Evolutionary conservation across 2,113 vertebrate genomes (phyloP).

Genomic region (Aplodontia rufa): DNA sequence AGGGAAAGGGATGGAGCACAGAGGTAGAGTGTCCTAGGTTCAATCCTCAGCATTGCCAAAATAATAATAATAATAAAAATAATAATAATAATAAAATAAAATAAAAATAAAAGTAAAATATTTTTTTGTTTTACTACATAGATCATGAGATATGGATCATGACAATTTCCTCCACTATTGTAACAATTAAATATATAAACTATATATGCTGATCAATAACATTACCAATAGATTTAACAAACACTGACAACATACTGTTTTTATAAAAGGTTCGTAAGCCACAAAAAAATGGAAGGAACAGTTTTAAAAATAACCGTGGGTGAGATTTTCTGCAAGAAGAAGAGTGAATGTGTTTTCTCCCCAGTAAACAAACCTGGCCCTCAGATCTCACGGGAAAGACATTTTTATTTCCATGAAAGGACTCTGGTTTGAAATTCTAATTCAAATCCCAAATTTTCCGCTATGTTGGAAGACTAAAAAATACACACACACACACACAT

Average conservation of each 20-base stretch:
- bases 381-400: neutral
- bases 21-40: too few species aligned
- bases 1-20: too few species aligned
- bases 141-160: neutral
- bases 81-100: too few species aligned
- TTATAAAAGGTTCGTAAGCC: neutral
- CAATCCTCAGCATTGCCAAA: too few species aligned
- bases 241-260: too few species aligned
- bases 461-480: neutral
- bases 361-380: neutral
- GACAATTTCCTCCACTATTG: neutral
- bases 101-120: too few species aligned
- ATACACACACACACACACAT: too few species aligned
- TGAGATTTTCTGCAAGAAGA: constrained; percentile 2
- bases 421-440: constrained; percentile 39
- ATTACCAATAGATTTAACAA: constrained; percentile 3
- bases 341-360: neutral
- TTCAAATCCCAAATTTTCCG: constrained; percentile 1
- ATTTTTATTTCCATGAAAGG: neutral
- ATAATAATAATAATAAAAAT: too few species aligned
- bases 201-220: neutral
- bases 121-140: too few species aligned
- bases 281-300: neutral
- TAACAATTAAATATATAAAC: neutral
- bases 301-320: constrained; percentile 6